These are phyloP conservation scores for Prunella strophiata DNA, from an alignment of 2,797 vertebrate genomes.

Conservation along the genomic window DNA sequence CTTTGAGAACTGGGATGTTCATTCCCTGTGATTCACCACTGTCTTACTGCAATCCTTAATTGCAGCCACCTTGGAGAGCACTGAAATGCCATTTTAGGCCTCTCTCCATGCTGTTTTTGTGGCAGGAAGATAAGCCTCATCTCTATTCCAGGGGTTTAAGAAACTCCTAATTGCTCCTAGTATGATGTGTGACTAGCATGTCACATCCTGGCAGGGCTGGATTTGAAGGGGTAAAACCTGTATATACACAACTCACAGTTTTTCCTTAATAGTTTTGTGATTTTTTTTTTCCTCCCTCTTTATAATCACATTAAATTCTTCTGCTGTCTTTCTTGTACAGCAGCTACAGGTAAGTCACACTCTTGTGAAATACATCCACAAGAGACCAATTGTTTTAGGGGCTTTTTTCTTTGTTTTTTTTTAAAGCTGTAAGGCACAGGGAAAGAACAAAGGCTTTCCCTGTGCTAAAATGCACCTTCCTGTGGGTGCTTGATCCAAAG, in stretches of 20 bases:
- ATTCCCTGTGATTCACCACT: neutral
- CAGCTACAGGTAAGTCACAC: neutral
- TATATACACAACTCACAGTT: neutral
- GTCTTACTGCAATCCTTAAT: neutral
- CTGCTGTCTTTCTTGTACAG: neutral
- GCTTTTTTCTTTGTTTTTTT: fast-evolving
- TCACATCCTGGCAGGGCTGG: neutral
- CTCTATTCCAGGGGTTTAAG: neutral
- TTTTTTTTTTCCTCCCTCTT: neutral
- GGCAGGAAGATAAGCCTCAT: neutral
- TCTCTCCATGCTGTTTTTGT: fast-evolving
- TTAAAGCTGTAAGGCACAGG: neutral
- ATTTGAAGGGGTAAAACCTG: neutral
- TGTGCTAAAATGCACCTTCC: neutral
- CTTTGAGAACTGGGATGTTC: neutral
- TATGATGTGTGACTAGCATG: neutral
- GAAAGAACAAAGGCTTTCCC: neutral
- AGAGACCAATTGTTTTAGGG: neutral
- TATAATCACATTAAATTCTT: neutral
- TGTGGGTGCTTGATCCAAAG: neutral
- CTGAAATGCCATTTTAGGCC: neutral
- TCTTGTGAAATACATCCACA: neutral
- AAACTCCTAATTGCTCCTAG: neutral
- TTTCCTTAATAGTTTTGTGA: neutral
- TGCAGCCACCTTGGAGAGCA: neutral